phyloP scores from a whole-genome alignment of 2,888 invertebrate genomes.

The Aphrophora alni region DNA sequence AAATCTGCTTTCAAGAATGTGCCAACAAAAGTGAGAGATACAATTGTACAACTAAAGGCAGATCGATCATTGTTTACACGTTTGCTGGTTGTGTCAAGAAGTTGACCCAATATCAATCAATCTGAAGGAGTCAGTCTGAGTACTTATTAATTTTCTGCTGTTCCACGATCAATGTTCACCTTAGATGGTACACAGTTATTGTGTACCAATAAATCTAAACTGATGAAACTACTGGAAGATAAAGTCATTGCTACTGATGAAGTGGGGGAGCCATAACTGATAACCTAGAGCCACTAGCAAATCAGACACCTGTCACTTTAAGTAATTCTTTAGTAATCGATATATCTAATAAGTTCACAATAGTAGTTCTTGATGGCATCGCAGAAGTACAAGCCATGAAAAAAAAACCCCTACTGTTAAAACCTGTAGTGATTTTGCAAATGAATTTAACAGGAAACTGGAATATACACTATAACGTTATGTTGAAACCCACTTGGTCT shows the following conservation, averaged over 20 bases:
- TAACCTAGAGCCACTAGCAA: conserved; percentile 11
- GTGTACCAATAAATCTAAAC: conserved; percentile 12
- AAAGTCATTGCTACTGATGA: conserved; percentile 15
- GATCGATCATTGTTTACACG: conserved; percentile 14
- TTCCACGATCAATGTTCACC: conserved; percentile 10
- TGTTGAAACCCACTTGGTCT: conserved; percentile 4
- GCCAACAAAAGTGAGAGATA: not conserved
- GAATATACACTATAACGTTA: not conserved
- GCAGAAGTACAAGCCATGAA: conserved; percentile 17
- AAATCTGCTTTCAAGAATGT: not conserved
- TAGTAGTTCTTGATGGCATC: conserved; percentile 17
- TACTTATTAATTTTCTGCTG: conserved; percentile 7
- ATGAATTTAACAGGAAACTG: conserved; percentile 18
- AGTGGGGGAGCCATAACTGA: conserved; percentile 16
- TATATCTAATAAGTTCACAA: not conserved
- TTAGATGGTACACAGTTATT: conserved; percentile 16
- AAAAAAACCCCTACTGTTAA: not conserved
- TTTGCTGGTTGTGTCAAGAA: conserved; percentile 16
- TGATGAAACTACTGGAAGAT: conserved; percentile 18
- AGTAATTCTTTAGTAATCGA: conserved; percentile 14
- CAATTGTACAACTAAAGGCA: conserved; percentile 11
- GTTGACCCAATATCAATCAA: conserved; percentile 15
- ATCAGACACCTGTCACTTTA: not conserved
- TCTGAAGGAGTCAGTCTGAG: not conserved
- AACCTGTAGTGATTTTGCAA: conserved; percentile 13